phyloP scores from a whole-genome alignment of 2,113 vertebrate genomes.

The Malurus melanocephalus region DNA sequence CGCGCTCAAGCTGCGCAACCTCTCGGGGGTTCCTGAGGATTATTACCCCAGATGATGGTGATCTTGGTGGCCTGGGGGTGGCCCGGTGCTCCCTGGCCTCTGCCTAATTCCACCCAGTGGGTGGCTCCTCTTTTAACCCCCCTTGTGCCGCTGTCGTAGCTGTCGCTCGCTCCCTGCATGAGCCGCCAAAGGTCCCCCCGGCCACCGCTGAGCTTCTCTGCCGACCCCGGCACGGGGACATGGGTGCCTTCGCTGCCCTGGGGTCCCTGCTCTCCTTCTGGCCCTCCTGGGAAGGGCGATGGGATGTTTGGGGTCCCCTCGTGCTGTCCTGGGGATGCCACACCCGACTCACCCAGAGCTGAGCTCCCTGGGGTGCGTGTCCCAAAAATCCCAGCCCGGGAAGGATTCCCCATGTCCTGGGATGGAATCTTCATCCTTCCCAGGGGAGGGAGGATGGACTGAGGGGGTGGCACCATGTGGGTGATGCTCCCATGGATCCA shows the following conservation, averaged over 20 bases:
- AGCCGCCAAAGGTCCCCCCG: background rate
- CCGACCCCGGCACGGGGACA: background rate
- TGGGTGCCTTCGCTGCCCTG: accelerated
- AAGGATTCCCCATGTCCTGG: accelerated
- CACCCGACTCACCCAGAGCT: accelerated
- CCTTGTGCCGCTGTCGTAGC: constrained; percentile 38
- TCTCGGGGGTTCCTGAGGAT: constrained; percentile 87
- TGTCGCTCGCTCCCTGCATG: constrained; percentile 61
- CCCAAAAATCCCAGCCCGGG: background rate
- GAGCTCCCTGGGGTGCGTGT: background rate
- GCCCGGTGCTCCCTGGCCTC: background rate
- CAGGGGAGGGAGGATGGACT: background rate
- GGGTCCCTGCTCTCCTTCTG: background rate
- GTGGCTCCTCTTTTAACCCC: constrained; percentile 19
- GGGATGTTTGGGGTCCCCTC: background rate
- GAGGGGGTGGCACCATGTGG: accelerated
- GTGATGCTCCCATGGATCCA: accelerated
- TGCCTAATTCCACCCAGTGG: constrained; percentile 64
- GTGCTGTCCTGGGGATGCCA: accelerated
- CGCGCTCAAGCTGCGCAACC: constrained; percentile 81
- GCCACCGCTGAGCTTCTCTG: background rate
- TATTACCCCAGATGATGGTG: constrained; percentile 91
- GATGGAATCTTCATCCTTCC: background rate
- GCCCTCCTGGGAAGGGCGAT: background rate
- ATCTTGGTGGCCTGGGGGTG: accelerated